Conservation (phyloP, 53 echinoderm and acorn worm genomes). For the Antedon mediterranea region DNA sequence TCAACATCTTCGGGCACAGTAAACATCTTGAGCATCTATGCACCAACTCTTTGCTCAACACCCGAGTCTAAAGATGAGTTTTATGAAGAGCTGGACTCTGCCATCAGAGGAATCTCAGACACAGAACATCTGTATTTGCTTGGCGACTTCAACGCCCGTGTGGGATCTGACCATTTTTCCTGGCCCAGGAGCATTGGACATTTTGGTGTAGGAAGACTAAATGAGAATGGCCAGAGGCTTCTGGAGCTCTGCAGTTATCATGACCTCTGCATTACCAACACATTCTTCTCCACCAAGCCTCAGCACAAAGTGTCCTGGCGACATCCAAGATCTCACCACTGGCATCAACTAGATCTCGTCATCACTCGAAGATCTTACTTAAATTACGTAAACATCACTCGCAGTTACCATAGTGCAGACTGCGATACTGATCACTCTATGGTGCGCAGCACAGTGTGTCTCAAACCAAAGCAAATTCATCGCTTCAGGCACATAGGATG, state of each 20-base stretch:
- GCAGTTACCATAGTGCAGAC: slow-evolving; percentile 6
- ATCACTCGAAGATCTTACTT: not conserved
- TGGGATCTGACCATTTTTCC: slow-evolving; percentile 29
- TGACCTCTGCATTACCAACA: slow-evolving; percentile 17
- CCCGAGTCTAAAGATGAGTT: slow-evolving; percentile 14
- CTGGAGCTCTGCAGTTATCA: not conserved
- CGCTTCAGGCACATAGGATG: not conserved
- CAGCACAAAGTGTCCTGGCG: slow-evolving; percentile 13
- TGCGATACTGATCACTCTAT: slow-evolving; percentile 45
- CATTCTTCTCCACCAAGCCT: slow-evolving; percentile 14
- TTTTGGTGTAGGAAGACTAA: slow-evolving; percentile 32
- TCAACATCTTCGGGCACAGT: slow-evolving; percentile 7
- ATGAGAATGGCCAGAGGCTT: slow-evolving; percentile 34
- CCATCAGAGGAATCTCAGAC: not conserved
- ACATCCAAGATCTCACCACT: slow-evolving; percentile 17
- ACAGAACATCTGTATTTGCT: slow-evolving; percentile 8
- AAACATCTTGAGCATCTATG: slow-evolving; percentile 21
- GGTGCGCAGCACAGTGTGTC: slow-evolving; percentile 10
- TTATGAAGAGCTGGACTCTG: slow-evolving; percentile 9
- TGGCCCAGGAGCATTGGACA: slow-evolving; percentile 30
- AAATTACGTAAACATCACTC: not conserved
- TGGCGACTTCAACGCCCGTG: slow-evolving; percentile 28
- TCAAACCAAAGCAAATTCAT: slow-evolving; percentile 13
- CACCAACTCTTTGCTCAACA: slow-evolving; percentile 12
- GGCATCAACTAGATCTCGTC: slow-evolving; percentile 32